A percentile compares a stretch with the other conserved stretches of the same genome.
Evolutionary conservation across 2,113 vertebrate species (phyloP).

Genomic region (Lepisosteus oculatus): DNA sequence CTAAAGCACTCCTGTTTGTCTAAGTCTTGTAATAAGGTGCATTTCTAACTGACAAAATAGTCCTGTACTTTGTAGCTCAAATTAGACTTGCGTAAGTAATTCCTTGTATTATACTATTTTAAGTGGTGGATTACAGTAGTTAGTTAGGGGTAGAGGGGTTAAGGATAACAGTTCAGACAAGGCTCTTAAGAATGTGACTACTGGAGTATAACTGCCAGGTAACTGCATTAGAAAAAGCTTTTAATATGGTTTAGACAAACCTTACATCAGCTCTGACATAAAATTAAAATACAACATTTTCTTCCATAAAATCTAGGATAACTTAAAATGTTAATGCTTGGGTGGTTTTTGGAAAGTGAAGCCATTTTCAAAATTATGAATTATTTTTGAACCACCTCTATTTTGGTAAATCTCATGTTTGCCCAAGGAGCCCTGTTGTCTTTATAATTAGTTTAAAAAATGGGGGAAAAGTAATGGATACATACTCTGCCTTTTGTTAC

Average conservation of each 20-base stretch:
- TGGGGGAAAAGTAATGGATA: no score
- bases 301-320: no score
- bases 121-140: constrained; percentile 52
- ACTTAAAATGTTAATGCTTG: no score
- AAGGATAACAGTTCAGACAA: constrained; percentile 40
- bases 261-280: neutral
- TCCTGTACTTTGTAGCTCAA: constrained; percentile 47
- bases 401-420: no score
- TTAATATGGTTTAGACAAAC: neutral
- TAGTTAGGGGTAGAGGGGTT: constrained; percentile 28
- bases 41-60: constrained; percentile 15
- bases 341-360: no score
- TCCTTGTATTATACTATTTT: constrained; percentile 64
- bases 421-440: no score
- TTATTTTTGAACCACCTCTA: no score
- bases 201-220: constrained; percentile 21
- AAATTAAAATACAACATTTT: no score
- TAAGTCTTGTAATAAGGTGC: constrained; percentile 1
- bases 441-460: no score
- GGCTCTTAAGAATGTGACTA: constrained; percentile 32
- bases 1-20: no score
- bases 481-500: no score
- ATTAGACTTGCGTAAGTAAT: constrained; percentile 60
- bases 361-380: no score
- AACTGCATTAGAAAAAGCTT: neutral